Evolutionary conservation across 2,797 vertebrate genomes (phyloP).

Genomic region (Podarcis siculus): DNA sequence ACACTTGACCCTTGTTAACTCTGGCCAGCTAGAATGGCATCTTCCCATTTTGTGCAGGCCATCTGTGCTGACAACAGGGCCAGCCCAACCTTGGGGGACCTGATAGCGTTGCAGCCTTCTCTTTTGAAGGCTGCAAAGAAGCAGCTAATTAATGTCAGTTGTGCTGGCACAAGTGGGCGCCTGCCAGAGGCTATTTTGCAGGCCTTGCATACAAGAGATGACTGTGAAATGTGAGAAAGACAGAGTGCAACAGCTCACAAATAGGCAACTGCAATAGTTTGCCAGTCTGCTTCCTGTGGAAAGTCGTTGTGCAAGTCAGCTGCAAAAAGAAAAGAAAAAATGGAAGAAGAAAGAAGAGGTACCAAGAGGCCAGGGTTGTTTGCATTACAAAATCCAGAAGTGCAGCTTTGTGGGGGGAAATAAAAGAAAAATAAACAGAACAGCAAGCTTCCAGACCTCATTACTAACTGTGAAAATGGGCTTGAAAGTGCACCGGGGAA

Average conservation of each 20-base stretch:
- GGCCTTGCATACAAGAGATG: neutral
- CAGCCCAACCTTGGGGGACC: neutral
- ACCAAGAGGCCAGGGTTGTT: neutral
- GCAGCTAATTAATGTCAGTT: accelerated
- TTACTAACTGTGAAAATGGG: too few species aligned
- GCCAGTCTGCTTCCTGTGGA: neutral
- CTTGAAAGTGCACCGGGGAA: too few species aligned
- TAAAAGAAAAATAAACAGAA: too few species aligned
- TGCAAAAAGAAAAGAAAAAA: neutral
- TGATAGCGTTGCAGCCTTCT: neutral
- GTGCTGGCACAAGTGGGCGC: neutral
- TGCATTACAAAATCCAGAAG: neutral
- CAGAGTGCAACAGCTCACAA: neutral
- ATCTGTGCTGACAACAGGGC: accelerated
- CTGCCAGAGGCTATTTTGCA: neutral
- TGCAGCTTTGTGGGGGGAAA: too few species aligned
- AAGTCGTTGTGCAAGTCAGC: neutral
- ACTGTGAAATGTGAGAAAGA: neutral
- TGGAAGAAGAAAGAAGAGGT: neutral
- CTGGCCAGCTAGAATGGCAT: neutral
- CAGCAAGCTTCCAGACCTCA: too few species aligned
- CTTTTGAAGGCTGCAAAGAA: neutral
- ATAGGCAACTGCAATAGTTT: neutral
- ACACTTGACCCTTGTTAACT: too few species aligned
- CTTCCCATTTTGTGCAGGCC: too few species aligned